Evolutionary conservation across 2,888 invertebrate genomes (phyloP).

Genomic region (Himalopsyche anomala): DNA sequence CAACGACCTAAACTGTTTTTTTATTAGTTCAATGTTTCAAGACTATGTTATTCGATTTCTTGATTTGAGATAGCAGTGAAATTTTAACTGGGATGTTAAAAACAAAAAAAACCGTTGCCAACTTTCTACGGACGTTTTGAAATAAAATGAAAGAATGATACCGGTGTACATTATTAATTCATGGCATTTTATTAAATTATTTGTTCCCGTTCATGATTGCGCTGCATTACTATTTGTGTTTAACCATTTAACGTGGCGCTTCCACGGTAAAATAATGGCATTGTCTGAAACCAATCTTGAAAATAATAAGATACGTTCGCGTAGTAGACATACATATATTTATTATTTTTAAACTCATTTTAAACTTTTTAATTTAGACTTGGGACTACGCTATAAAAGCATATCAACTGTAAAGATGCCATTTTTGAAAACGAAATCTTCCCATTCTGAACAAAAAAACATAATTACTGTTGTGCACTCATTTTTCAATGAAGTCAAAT

Average conservation of each 20-base stretch:
- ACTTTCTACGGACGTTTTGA: constrained; percentile 8
- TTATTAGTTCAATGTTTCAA: not conserved
- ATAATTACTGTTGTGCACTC: no score
- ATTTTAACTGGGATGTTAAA: constrained; percentile 1
- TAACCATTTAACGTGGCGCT: not conserved
- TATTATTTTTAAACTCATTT: no score
- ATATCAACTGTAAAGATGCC: no score
- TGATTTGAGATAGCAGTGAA: not conserved
- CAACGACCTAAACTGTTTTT: not conserved
- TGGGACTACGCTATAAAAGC: no score
- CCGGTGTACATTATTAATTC: constrained; percentile 10
- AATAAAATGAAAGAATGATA: not conserved
- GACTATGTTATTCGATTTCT: not conserved
- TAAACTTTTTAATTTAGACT: no score
- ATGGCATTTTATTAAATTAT: constrained; percentile 15
- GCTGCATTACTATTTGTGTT: not conserved
- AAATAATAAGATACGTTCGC: no score
- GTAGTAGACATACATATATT: no score
- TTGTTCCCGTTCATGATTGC: constrained; percentile 5
- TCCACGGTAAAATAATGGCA: no score
- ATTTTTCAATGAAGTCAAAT: no score
- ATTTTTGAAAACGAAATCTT: no score
- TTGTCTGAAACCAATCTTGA: no score
- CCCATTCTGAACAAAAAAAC: no score
- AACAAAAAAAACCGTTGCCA: not conserved